Conservation (phyloP, 2,797 vertebrate species). For the Mycteria americana region DNA sequence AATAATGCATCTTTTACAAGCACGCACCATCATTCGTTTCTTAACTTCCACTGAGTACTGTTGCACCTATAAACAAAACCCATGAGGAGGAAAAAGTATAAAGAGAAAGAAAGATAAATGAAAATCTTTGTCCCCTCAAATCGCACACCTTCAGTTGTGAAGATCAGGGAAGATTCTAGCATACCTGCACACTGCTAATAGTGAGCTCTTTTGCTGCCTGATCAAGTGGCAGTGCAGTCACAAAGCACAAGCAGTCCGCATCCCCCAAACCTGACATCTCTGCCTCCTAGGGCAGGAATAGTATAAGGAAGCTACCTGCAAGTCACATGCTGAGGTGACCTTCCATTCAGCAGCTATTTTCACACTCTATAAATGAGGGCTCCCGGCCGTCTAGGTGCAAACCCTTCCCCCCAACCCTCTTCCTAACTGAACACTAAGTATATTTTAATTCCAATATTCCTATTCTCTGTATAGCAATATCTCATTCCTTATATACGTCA, state of each 20-base stretch:
- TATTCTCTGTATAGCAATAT: background rate
- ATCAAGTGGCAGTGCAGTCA: background rate
- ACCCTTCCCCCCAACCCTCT: background rate
- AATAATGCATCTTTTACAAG: background rate
- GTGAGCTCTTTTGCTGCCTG: background rate
- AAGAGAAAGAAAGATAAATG: background rate
- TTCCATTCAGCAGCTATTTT: background rate
- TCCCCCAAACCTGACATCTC: fast-evolving
- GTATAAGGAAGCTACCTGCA: background rate
- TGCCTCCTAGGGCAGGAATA: background rate
- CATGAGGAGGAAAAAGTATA: background rate
- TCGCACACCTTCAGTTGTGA: background rate
- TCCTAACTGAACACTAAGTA: background rate
- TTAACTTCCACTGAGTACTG: background rate
- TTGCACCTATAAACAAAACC: background rate
- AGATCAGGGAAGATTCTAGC: background rate
- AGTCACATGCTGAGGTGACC: background rate
- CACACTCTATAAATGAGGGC: background rate
- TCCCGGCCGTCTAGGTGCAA: background rate
- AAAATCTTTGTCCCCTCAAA: background rate
- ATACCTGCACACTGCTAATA: background rate
- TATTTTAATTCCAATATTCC: background rate
- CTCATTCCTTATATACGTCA: background rate
- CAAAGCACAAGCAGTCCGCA: background rate
- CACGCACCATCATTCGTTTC: background rate